Evolutionary conservation across 2,888 invertebrate genomes (phyloP).

Genomic region (Cerastis rubricosa): DNA sequence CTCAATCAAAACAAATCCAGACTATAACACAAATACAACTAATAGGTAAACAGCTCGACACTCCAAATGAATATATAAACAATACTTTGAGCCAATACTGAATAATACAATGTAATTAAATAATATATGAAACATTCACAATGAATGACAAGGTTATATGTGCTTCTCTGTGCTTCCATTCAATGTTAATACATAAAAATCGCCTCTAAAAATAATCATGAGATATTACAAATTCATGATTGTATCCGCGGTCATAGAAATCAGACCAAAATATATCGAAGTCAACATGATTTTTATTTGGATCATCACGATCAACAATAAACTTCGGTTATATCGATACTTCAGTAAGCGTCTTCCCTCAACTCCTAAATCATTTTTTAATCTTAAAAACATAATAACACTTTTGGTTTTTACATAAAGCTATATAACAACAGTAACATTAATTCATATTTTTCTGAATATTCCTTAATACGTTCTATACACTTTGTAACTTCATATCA

Average conservation of each 20-base stretch:
- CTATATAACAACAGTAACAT: conserved; percentile 90
- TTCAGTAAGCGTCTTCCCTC: conserved; percentile 64
- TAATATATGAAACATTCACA: conserved; percentile 52
- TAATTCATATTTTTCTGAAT: conserved; percentile 82
- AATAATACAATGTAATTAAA: conserved; percentile 72
- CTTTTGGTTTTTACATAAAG: conserved; percentile 90
- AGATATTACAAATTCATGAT: conserved; percentile 63
- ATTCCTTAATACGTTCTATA: conserved; percentile 80
- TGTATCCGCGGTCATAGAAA: conserved; percentile 44
- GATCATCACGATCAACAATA: conserved; percentile 55
- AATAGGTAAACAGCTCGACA: conserved; percentile 65
- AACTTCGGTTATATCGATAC: conserved; percentile 63
- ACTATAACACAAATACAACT: conserved; percentile 37
- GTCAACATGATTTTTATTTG: conserved; percentile 52
- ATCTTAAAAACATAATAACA: conserved; percentile 89
- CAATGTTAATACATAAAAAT: conserved; percentile 66
- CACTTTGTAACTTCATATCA: conserved; percentile 76
- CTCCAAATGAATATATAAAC: conserved; percentile 68
- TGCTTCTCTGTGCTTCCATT: conserved; percentile 57
- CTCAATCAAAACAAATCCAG: conserved; percentile 59
- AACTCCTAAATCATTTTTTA: conserved; percentile 72
- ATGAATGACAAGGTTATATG: conserved; percentile 52
- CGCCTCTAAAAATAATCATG: conserved; percentile 69
- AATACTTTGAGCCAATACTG: conserved; percentile 89
- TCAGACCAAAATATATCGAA: conserved; percentile 60